A percentile compares a stretch with the other conserved stretches of the same genome.
Evolutionary conservation across 2,797 vertebrate genomes (phyloP).

Genomic region (Meriones psammophilus): DNA sequence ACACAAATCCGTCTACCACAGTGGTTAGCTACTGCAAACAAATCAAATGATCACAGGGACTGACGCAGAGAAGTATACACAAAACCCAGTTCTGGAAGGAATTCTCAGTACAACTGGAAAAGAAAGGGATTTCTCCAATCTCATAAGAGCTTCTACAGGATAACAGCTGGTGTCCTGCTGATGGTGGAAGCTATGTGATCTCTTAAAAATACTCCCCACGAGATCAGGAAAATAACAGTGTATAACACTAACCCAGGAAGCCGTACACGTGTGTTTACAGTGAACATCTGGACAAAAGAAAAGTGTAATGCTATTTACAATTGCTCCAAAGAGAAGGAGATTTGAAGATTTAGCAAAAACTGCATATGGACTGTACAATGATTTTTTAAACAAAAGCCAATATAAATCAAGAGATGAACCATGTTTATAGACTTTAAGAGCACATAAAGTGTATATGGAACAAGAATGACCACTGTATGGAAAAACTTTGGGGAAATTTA

Average conservation of each 20-base stretch:
- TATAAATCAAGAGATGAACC: background rate
- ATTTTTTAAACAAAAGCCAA: background rate
- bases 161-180: background rate
- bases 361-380: background rate
- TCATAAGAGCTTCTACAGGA: background rate
- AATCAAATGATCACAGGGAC: background rate
- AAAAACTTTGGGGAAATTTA: background rate
- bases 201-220: no score
- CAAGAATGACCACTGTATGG: background rate
- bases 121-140: background rate
- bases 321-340: background rate
- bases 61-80: background rate
- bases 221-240: background rate
- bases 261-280: background rate
- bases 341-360: background rate
- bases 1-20: background rate
- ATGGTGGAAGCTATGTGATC: background rate
- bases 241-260: background rate
- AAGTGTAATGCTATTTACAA: background rate
- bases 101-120: background rate
- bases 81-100: background rate
- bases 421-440: background rate
- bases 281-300: background rate
- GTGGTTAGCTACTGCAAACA: background rate
- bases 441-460: background rate